phyloP scores from a whole-genome alignment of 1,140 invertebrate species.

The Melitaea cinxia region DNA sequence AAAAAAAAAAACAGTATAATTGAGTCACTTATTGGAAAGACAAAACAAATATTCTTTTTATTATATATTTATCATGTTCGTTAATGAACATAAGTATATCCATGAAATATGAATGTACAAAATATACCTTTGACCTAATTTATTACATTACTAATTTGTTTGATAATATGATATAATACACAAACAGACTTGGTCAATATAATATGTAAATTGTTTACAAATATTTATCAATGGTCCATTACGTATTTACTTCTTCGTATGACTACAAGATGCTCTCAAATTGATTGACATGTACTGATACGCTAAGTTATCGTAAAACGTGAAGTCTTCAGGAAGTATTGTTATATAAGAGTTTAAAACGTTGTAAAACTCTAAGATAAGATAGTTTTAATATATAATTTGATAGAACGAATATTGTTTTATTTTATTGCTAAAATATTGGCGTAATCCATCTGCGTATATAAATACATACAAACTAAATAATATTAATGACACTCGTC shows the following conservation, averaged over 20 bases:
- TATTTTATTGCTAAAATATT: too few relatives aligned
- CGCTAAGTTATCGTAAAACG: background rate
- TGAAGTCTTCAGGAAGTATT: background rate
- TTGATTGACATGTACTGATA: background rate
- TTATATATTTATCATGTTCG: too few relatives aligned
- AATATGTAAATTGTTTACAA: background rate
- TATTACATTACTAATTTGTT: background rate
- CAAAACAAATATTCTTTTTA: too few relatives aligned
- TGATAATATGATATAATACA: background rate
- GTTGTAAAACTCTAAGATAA: background rate
- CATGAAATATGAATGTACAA: too few relatives aligned
- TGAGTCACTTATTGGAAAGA: too few relatives aligned
- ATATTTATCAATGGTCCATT: conserved; percentile 1
- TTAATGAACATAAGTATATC: too few relatives aligned
- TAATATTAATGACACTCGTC: too few relatives aligned
- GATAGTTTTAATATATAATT: background rate
- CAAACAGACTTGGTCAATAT: background rate
- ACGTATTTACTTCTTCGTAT: background rate
- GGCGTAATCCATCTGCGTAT: too few relatives aligned
- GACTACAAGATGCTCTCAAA: background rate
- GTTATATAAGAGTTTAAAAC: background rate
- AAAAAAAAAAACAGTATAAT: too few relatives aligned
- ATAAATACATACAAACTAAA: too few relatives aligned
- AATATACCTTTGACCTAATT: background rate
- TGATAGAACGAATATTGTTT: too few relatives aligned